These are phyloP conservation scores for Greenwoodochromis staneri DNA, from an alignment of 2,113 vertebrate genomes.

Conservation along the genomic window DNA sequence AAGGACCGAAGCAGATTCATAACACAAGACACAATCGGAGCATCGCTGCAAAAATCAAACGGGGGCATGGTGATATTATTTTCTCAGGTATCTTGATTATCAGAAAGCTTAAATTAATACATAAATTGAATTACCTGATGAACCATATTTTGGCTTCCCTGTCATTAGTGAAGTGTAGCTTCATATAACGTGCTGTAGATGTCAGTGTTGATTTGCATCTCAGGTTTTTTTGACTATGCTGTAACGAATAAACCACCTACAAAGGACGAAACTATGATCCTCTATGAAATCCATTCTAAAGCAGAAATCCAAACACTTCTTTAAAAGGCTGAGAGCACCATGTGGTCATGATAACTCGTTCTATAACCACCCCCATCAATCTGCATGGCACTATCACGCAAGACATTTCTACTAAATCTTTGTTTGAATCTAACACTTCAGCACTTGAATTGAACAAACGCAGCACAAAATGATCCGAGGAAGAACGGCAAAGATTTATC, in stretches of 20 bases:
- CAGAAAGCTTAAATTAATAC: background rate
- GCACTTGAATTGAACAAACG: background rate
- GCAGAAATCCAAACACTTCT: background rate
- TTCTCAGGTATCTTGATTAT: background rate
- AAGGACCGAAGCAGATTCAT: background rate
- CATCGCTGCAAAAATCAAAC: background rate
- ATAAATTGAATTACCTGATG: background rate
- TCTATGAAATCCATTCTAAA: background rate
- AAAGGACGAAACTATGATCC: background rate
- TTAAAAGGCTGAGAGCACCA: background rate
- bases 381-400: background rate
- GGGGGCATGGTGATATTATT: background rate
- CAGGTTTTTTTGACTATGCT: background rate
- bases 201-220: constrained; percentile 36
- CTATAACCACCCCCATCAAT: background rate
- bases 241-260: background rate
- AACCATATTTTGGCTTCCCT: background rate
- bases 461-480: background rate
- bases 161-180: background rate
- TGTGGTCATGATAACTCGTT: background rate
- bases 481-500: background rate
- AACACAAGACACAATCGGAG: background rate
- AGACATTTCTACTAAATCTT: background rate
- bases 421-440: background rate
- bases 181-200: constrained; percentile 35